These are phyloP conservation scores for Ammospiza nelsoni DNA, from an alignment of 2,113 vertebrate genomes.

Conservation along the genomic window DNA sequence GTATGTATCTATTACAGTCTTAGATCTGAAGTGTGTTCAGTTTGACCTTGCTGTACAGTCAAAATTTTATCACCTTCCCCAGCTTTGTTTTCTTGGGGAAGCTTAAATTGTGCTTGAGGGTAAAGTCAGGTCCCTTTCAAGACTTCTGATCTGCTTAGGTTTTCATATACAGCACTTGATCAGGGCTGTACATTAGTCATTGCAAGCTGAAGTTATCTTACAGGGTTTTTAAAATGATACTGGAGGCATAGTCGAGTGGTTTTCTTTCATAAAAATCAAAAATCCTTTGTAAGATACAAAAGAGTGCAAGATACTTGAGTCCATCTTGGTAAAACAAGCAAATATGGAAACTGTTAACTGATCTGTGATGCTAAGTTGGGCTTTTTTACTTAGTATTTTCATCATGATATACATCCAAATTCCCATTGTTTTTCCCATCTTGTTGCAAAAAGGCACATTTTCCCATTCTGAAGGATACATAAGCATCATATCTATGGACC, in stretches of 20 bases:
- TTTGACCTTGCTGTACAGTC: not conserved
- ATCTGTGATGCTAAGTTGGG: not conserved
- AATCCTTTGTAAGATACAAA: not conserved
- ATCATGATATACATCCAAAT: not conserved
- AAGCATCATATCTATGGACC: not conserved
- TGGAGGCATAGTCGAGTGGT: not conserved
- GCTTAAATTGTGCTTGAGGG: not conserved
- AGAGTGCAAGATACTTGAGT: not conserved
- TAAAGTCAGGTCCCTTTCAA: not conserved
- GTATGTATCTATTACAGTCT: not conserved
- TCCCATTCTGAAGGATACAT: not conserved
- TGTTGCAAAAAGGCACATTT: not conserved
- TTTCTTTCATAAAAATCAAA: not conserved
- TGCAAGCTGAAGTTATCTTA: not conserved
- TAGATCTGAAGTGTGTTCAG: not conserved
- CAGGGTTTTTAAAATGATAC: not conserved
- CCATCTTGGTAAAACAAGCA: not conserved
- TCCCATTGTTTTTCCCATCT: not conserved
- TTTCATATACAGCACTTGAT: not conserved
- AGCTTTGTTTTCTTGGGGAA: not conserved
- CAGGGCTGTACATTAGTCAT: rapidly evolving
- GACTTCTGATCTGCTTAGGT: not conserved
- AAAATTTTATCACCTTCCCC: not conserved
- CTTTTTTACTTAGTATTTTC: not conserved
- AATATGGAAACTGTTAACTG: not conserved